Percentiles rank a stretch among this genome's conserved stretches.
phyloP scores from a whole-genome alignment of 2,113 vertebrate genomes.

The Daboia siamensis region DNA sequence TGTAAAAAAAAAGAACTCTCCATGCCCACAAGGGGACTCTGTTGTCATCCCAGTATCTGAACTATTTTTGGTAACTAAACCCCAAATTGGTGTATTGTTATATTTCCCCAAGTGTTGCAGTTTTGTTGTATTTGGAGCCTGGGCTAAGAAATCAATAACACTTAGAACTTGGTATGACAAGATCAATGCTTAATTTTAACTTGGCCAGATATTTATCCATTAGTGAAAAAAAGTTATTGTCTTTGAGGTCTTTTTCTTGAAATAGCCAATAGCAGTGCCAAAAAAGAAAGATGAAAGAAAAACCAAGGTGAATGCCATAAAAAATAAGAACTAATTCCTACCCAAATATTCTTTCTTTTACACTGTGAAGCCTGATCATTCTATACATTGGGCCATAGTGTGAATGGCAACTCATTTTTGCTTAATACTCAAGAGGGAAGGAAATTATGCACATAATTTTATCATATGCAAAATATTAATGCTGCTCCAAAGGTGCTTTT shows the following conservation, averaged over 20 bases:
- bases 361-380: not conserved
- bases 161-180: slow-evolving; percentile 31
- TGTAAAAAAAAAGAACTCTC: slow-evolving; percentile 12
- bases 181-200: slow-evolving; percentile 40
- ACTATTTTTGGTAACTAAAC: slow-evolving; percentile 23
- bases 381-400: not conserved
- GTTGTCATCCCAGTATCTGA: slow-evolving; percentile 22
- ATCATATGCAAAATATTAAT: not conserved
- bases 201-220: not conserved
- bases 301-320: not conserved
- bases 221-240: not conserved
- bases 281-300: not conserved
- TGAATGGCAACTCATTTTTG: slow-evolving; percentile 20
- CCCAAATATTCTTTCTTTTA: not conserved
- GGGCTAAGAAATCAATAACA: slow-evolving; percentile 39
- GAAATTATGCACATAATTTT: not conserved
- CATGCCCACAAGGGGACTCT: not conserved
- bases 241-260: not conserved
- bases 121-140: slow-evolving; percentile 23
- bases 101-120: slow-evolving; percentile 4
- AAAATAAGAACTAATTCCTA: slow-evolving; percentile 18
- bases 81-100: not conserved
- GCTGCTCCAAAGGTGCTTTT: not conserved
- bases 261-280: not conserved
- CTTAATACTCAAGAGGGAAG: not conserved